Evolutionary conservation across 2,797 vertebrate species (phyloP), one percentile per base, ranked within the genome.

Genomic region (Lacerta viridis): DNA sequence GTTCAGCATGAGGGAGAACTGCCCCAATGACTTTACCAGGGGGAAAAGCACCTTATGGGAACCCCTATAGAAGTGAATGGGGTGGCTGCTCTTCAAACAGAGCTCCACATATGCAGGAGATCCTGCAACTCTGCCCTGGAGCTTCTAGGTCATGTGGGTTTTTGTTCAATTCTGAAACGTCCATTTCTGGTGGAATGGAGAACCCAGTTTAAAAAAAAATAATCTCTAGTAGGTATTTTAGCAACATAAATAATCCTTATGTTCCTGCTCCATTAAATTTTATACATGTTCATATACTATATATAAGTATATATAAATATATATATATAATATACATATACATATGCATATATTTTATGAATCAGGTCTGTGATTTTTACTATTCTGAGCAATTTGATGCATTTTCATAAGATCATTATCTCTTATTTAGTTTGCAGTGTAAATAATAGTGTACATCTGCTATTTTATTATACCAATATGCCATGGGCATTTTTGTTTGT

Each of bases 381-480:
- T 87, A 84, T 88, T 91, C 87, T 33, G 4, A 87, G 68, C 41
- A 72, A 91, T 88, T 93, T 2, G 33, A 94, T 95, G 89, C n/a
- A 20, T 88, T 96, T 95, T 94, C 92, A 94, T 93, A 88, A 79
- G 64, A 90, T 93, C 92, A 90, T 91, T 89, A 84, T 94, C 93
- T 96, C 93, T 93, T 41, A 41, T 92, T 96, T 0, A 1, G 87
- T 94, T 96, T 95, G 93, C 92, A 86, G 13, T 97, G 95, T 97
- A 97, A 97, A 96, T 96, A 95, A 78, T 94, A 91, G 18, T 94
- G 90, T 96, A 95, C 90, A 96, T 92, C 90, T 92, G 93, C 92
- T 95, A 80, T 95, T 96, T 96, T 96, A 93, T 92, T 92, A 96
- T 91, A 92, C 84, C 85, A 94, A 93, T 92, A 90, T 92, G 86